Percentiles rank a stretch among this genome's conserved stretches.
Conservation (phyloP, 2,797 vertebrate species). For the Siniperca scherzeri region DNA sequence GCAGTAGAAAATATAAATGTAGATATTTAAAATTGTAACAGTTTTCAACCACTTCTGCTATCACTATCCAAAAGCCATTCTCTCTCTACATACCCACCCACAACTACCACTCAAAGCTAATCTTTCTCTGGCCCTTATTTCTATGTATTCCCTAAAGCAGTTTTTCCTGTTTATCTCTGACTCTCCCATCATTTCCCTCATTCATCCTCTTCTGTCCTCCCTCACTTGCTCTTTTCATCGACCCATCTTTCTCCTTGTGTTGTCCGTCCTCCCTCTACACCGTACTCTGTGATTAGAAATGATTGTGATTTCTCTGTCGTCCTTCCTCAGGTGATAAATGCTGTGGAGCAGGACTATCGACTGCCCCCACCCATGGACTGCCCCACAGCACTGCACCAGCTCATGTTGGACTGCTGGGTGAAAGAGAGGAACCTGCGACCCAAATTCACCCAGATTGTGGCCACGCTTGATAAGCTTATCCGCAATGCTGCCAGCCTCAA, state of each 20-base stretch:
- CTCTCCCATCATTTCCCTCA: slow-evolving; percentile 21
- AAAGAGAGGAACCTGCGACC: slow-evolving; percentile 97
- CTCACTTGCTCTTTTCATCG: slow-evolving; percentile 31
- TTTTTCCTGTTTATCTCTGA: slow-evolving; percentile 25
- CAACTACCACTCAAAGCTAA: slow-evolving; percentile 14
- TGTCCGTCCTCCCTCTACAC: neutral
- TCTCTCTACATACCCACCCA: slow-evolving; percentile 4
- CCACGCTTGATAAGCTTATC: slow-evolving; percentile 98
- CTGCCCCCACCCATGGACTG: slow-evolving; percentile 99
- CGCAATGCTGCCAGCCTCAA: slow-evolving; percentile 98
- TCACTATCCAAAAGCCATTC: slow-evolving; percentile 8
- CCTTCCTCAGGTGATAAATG: slow-evolving; percentile 93
- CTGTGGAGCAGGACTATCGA: slow-evolving; percentile 98
- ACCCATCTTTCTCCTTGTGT: slow-evolving; percentile 15
- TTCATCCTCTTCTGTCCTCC: slow-evolving; percentile 21
- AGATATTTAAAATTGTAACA: slow-evolving; percentile 1
- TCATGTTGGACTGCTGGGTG: slow-evolving; percentile 99
- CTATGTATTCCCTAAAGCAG: slow-evolving; percentile 13
- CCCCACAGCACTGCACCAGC: slow-evolving; percentile 96
- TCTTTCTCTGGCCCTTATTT: slow-evolving; percentile 21
- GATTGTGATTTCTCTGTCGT: slow-evolving; percentile 43
- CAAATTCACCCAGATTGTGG: slow-evolving; percentile 98
- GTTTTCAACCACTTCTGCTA: slow-evolving; percentile 13
- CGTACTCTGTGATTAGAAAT: slow-evolving; percentile 8
- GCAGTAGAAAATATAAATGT: neutral